Percentiles rank a stretch among this genome's conserved stretches.
Conservation (phyloP, 2,113 vertebrate species). For the Brachypteracias leptosomus region DNA sequence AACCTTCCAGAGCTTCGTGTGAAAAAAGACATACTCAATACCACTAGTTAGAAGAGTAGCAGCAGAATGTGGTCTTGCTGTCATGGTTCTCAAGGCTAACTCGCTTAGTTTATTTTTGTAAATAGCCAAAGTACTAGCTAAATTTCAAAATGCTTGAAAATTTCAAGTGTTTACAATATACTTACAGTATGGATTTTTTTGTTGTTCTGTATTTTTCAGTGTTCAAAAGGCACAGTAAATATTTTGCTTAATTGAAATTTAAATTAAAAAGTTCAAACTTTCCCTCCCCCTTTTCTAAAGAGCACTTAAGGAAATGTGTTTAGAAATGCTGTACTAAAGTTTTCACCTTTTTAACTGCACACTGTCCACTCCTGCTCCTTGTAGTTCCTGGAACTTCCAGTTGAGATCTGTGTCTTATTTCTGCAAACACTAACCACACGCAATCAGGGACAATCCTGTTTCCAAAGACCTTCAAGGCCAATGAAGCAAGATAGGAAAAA, state of each 20-base stretch:
- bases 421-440: background rate
- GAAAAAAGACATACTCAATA: background rate
- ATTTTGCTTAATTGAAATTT: background rate
- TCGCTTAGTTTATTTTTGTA: background rate
- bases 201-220: background rate
- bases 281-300: background rate
- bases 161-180: background rate
- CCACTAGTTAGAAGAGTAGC: background rate
- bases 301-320: background rate
- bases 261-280: background rate
- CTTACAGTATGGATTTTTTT: background rate
- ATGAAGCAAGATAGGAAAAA: conserved; percentile 33
- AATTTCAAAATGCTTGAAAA: background rate
- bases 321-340: background rate
- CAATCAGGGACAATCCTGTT: background rate
- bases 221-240: background rate
- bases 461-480: background rate
- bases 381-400: background rate
- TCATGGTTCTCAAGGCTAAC: background rate
- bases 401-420: background rate
- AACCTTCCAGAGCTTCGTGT: background rate
- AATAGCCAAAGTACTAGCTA: background rate
- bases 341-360: background rate
- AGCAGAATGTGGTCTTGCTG: background rate
- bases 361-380: background rate